Base-by-base conservation (phyloP, 2,797 vertebrate species). In the Serranus cabrilla region DNA sequence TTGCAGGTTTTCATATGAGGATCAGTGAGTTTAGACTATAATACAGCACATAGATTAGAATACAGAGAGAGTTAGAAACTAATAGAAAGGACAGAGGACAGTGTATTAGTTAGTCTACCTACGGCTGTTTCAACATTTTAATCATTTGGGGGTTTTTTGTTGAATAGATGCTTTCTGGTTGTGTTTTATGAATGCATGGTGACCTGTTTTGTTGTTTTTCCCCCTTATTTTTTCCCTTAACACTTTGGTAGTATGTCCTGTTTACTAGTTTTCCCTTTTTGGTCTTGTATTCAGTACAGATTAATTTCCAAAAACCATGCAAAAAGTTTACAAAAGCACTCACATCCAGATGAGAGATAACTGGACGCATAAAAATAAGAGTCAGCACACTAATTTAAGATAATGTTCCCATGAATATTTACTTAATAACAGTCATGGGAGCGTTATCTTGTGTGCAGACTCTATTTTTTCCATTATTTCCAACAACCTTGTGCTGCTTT, bases 1-100 rank as follows among this genome's bases (percentile, higher is more conserved):
- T 52, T 72, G 73, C 23, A 63, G 46, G 63, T 55, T 68, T 62
- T 78, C 64, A 51, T 9, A 71, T 66, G n/a, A 71, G 40, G 49
- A 71, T 56, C 51, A 70, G 56, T 59, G 51, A 62, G 11, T 55
- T 55, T 20, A 71, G 46, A 74, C 21, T 52, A 51, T 69, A 71
- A 57, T 14, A 72, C 39, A 77, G 42, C 27, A 74, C 34, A 67
- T 20, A 9, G 57, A 71, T 69, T 47, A 2, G 66, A 57, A 80
- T 52, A 65, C 7, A 56, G 34, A 45, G 34, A 37, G 3, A 63
- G 40, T 56, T 11, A 77, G 34, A 55, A 74, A 64, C n/a, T 14
- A 2, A 64, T 45, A 67, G 14, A 42, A 71, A 62, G 64, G 13
- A 56, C 21, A 62, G 51, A 45, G 6, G 58, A 45, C 4, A 42